phyloP scores from a whole-genome alignment of 2,888 invertebrate genomes.

The Drosophila gaucha region DNA sequence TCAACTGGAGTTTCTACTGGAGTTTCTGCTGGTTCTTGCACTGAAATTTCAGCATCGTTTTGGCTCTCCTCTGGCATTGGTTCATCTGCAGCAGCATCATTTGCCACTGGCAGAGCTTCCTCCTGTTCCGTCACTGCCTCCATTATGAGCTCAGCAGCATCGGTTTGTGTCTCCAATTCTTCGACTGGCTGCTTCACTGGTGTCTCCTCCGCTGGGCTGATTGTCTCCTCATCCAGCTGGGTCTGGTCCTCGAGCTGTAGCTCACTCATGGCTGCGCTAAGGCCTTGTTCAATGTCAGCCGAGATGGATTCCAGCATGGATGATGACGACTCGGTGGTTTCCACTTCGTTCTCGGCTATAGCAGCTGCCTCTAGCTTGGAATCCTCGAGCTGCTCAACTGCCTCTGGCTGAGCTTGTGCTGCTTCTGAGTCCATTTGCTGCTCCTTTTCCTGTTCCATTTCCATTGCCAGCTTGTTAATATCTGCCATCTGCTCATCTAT shows the following conservation, averaged over 20 bases:
- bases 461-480: background rate
- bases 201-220: conserved; percentile 12
- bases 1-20: background rate
- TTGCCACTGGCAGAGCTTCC: conserved; percentile 6
- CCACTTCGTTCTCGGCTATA: conserved; percentile 35
- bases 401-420: background rate
- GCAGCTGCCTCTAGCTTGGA: conserved; percentile 14
- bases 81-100: conserved; percentile 7
- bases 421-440: background rate
- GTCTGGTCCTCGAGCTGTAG: conserved; percentile 47
- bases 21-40: background rate
- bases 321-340: conserved; percentile 53
- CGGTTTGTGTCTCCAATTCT: conserved; percentile 16
- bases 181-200: conserved; percentile 10
- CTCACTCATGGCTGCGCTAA: conserved; percentile 53
- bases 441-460: background rate
- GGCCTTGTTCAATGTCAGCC: conserved; percentile 57
- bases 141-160: conserved; percentile 13
- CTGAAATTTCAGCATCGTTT: background rate
- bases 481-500: conserved; percentile 9
- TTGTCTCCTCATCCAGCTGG: conserved; percentile 11
- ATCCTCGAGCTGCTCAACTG: conserved; percentile 3
- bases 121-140: conserved; percentile 31
- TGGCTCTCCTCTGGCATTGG: conserved; percentile 1
- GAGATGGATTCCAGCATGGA: conserved; percentile 44